Conservation (phyloP, 2,113 vertebrate genomes). For the Micronycteris hirsuta region DNA sequence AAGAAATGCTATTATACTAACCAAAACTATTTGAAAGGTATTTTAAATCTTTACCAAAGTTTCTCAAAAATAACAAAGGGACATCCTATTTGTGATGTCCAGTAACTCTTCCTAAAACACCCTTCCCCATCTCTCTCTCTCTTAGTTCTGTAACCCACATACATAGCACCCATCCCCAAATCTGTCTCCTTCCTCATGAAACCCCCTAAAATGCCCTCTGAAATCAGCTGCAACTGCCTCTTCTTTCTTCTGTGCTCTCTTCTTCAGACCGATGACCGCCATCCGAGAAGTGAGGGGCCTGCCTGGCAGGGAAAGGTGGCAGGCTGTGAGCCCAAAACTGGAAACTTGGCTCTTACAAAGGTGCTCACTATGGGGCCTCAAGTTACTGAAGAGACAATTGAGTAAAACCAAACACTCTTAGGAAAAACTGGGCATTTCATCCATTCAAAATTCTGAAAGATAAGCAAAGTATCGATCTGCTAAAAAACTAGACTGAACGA, state of each 20-base stretch:
- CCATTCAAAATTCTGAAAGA: slow-evolving; percentile 10
- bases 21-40: not conserved
- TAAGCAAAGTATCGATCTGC: not conserved
- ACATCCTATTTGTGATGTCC: not conserved
- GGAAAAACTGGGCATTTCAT: not conserved
- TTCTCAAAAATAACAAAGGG: not conserved
- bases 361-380: not conserved
- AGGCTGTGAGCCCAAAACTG: not conserved
- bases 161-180: not conserved
- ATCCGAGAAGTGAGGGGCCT: not conserved
- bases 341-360: not conserved
- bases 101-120: not conserved
- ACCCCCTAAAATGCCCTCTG: not conserved
- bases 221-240: not conserved
- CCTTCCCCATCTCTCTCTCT: not conserved
- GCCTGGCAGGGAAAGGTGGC: not conserved
- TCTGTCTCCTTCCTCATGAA: not conserved
- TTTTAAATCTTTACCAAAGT: not conserved
- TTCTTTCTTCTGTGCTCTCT: not conserved
- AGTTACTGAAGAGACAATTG: not conserved
- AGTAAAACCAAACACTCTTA: not conserved
- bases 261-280: not conserved
- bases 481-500: not conserved
- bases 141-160: not conserved
- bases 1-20: not conserved